Conservation (phyloP, 2,797 vertebrate species). For the Stomatorhinus walkeri region DNA sequence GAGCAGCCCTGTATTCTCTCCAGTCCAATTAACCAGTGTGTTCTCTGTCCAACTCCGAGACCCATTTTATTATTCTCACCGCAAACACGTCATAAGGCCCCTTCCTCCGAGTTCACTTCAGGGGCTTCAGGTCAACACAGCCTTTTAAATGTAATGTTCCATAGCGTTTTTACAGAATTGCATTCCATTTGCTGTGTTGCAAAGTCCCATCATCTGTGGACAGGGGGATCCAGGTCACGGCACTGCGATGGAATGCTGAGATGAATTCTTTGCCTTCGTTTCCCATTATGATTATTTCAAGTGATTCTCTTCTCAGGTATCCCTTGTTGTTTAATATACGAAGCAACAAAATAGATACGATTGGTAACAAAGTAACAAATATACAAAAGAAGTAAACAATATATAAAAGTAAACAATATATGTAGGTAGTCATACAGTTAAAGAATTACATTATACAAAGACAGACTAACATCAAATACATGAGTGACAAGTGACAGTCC, state of each 20-base stretch:
- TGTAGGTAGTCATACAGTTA: neutral
- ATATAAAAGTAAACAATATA: neutral
- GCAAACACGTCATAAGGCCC: neutral
- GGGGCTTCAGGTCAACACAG: neutral
- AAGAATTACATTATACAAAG: neutral
- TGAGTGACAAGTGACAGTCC: neutral
- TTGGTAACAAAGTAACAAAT: neutral
- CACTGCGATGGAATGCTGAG: neutral
- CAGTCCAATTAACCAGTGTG: constrained; percentile 4
- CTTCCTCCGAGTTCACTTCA: neutral
- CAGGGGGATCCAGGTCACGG: neutral
- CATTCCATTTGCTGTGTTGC: constrained; percentile 1
- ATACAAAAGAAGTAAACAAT: neutral
- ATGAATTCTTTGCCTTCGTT: neutral
- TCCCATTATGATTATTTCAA: neutral
- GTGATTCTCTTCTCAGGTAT: constrained; percentile 33
- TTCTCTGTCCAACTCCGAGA: neutral
- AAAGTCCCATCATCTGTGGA: neutral
- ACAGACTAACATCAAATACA: neutral
- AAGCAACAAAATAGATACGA: neutral
- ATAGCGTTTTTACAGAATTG: neutral
- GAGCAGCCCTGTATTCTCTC: neutral
- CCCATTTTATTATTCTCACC: neutral
- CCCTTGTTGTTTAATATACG: neutral
- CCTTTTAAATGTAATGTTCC: neutral